Conservation (phyloP, 2,888 invertebrate genomes). For the Fabriciana adippe region DNA sequence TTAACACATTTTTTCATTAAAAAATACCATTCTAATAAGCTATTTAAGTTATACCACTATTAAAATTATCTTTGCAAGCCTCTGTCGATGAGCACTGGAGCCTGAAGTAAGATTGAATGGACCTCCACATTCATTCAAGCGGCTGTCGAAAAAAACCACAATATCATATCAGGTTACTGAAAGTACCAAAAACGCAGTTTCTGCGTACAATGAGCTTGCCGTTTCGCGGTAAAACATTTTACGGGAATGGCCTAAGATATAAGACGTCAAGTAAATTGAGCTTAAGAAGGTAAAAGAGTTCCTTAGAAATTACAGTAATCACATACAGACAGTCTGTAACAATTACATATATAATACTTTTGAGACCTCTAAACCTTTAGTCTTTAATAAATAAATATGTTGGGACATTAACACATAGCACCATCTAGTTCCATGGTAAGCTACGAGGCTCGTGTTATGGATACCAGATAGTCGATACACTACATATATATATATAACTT, state of each 20-base stretch:
- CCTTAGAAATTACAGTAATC: too few species aligned
- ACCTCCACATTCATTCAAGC: conserved; percentile 38
- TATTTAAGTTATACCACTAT: conserved; percentile 13
- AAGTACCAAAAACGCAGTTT: conserved; percentile 47
- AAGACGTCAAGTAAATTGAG: background rate
- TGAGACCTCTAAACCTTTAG: too few species aligned
- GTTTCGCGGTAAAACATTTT: conserved; percentile 70
- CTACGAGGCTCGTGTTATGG: too few species aligned
- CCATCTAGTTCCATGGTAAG: too few species aligned
- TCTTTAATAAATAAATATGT: too few species aligned
- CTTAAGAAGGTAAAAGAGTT: too few species aligned
- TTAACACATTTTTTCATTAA: background rate
- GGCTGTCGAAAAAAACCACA: conserved; percentile 40
- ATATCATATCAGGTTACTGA: conserved; percentile 53
- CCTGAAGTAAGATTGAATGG: conserved; percentile 36
- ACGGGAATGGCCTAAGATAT: conserved; percentile 43
- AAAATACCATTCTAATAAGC: background rate
- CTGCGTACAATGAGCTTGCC: conserved; percentile 55
- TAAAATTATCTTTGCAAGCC: conserved; percentile 10
- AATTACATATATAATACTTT: too few species aligned
- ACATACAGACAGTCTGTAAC: too few species aligned
- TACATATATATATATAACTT: too few species aligned
- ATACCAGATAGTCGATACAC: too few species aligned
- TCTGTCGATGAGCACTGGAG: conserved; percentile 13
- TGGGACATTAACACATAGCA: too few species aligned